A percentile compares a stretch with the other conserved stretches of the same genome.
phyloP scores from a whole-genome alignment of 2,888 invertebrate genomes.

The Epinotia ramella region DNA sequence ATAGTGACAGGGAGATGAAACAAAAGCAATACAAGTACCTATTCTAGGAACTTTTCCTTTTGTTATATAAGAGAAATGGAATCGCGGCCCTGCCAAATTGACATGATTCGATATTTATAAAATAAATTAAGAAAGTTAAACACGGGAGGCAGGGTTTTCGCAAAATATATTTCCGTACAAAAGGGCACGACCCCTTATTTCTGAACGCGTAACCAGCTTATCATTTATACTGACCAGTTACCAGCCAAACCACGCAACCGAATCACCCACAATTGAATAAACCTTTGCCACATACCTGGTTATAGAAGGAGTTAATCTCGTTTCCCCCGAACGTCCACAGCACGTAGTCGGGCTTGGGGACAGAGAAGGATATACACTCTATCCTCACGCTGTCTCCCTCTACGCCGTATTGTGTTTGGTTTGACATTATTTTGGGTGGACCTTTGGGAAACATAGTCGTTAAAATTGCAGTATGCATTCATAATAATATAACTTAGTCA shows the following conservation, averaged over 20 bases:
- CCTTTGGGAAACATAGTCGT: conserved; percentile 65
- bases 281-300: conserved; percentile 72
- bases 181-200: background rate
- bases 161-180: too few species aligned
- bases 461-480: conserved; percentile 22
- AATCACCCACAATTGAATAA: conserved; percentile 9
- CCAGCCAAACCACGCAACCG: background rate
- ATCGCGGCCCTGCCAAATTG: too few species aligned
- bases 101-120: too few species aligned
- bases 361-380: conserved; percentile 95
- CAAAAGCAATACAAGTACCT: background rate
- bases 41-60: too few species aligned
- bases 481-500: background rate
- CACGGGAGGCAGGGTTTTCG: too few species aligned
- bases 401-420: conserved; percentile 92
- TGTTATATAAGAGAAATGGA: too few species aligned
- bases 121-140: too few species aligned
- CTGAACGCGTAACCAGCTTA: background rate
- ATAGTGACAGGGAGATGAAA: background rate
- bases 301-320: conserved; percentile 90
- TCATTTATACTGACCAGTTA: background rate
- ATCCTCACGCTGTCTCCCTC: conserved; percentile 92
- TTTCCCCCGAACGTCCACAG: conserved; percentile 94
- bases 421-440: conserved; percentile 92
- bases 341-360: conserved; percentile 95